Evolutionary conservation across 2,888 invertebrate genomes (phyloP), one percentile per base, ranked within the genome.

Genomic region (Ochlodes sylvanus): DNA sequence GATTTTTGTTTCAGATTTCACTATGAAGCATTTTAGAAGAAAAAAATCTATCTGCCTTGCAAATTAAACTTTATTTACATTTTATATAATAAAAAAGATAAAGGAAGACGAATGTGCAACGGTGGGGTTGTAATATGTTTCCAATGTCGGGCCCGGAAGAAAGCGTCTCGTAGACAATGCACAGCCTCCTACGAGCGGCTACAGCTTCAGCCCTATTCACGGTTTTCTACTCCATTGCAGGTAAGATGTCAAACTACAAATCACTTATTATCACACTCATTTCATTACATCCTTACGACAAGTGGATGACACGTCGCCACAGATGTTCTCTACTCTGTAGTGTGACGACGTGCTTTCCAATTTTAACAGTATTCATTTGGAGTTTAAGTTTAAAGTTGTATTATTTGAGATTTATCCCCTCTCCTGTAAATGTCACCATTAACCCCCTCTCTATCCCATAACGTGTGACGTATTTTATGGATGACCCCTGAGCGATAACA

Each of bases 131-230:
- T 87, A 84, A 84, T 82, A 74, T 77, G 79, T 83, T 78, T 89
- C 90, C 82, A 87, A 90, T 90, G 90, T 81, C 80, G 86, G 83
- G 78, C 77, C 77, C 74, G 79, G 77, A 77, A 79, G 84, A 79
- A 76, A 84, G 79, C 82, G 86, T 84, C 77, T 77, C 82, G 79
- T 92, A 91, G 92, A 92, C 89, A 88, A 92, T 92, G 92, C 86
- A 85, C 86, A 86, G 85, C 81, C 84, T 91, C 83, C 81, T 90
- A 76, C 81, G 84, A 82, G 83, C 86, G 83, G 87, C 88, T 83
- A 87, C 83, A 79, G 83, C 84, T 81, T 89, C 91, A 79, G 90
- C 89, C 75, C 74, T 92, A 80, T 81, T 92, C 79, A 92, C 92
- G 78, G 84, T 91, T 84, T 78, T 92, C 55, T 76, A 89, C 70